Evolutionary conservation across 2,888 invertebrate species (phyloP).

Genomic region (Mesorhabditis spiculigera): DNA sequence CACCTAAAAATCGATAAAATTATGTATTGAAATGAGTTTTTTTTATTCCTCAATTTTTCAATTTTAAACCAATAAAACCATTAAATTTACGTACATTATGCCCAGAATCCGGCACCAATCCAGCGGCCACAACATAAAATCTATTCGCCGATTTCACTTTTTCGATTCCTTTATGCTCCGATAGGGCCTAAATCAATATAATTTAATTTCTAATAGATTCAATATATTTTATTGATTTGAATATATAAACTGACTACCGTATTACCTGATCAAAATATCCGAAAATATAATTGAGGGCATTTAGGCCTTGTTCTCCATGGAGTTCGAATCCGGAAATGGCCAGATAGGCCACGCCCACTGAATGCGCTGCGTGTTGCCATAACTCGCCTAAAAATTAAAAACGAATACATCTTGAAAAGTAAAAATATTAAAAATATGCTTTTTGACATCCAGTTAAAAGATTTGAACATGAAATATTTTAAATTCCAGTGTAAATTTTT

Average conservation of each 20-base stretch:
- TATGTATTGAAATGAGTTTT: no score
- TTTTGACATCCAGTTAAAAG: no score
- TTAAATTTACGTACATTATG: constrained; percentile 37
- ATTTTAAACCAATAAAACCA: no score
- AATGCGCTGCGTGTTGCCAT: constrained; percentile 17
- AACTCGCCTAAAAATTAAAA: constrained; percentile 2
- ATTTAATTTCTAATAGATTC: not conserved
- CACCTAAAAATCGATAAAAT: constrained; percentile 21
- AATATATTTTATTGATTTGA: not conserved
- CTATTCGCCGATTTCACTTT: constrained; percentile 51
- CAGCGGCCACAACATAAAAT: constrained; percentile 54
- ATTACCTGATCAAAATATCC: constrained; percentile 37
- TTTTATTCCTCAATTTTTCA: no score
- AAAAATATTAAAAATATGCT: no score
- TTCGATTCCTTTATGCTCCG: constrained; percentile 43
- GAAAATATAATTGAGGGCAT: constrained; percentile 41
- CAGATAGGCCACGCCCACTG: constrained; percentile 40
- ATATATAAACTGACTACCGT: not conserved
- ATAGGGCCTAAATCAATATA: constrained; percentile 19
- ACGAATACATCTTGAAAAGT: no score
- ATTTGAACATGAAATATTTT: no score
- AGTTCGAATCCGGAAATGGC: constrained; percentile 39
- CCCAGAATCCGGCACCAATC: constrained; percentile 49
- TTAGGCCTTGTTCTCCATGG: constrained; percentile 37
- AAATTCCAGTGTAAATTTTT: no score